Evolutionary conservation across 2,113 vertebrate species (phyloP), one percentile per base, ranked within the genome.

Genomic region (Fukomys damarensis): DNA sequence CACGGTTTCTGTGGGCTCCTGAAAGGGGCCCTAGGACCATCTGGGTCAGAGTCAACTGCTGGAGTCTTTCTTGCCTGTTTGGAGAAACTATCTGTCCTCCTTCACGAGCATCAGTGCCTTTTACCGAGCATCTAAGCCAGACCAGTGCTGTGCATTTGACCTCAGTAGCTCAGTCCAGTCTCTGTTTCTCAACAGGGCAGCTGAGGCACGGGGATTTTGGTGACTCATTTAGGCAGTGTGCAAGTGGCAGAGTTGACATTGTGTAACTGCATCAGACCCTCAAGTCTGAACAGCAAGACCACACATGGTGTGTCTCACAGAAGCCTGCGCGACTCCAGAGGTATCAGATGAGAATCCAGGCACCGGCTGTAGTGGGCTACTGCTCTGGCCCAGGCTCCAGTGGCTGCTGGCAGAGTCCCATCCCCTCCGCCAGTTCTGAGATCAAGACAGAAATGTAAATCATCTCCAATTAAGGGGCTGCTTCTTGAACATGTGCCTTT

Each of bases 371-470:
- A 52, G 22, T 56, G 14, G 1, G 43, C 10, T 16, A 12, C 49
- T 17, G 19, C n/a, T 22, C 6, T 32, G 20, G 56, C 26, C 72
- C 59, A 28, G 76, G 43, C 61, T 30, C 20, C 66, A 1, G 12
- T 32, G 80, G n/a, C 10, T 28, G 41, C 68, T 49, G 66, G 35
- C 19, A 17, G 68, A 87, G 58, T 7, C 61, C 7, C 30, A 7
- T 38, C 56, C 13, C 6, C 30, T 56, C 66, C 41, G 93, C 41
- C 59, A 5, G 2, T 59, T 63, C 74, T 13, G 32, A 93, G 74
- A 92, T 94, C 79, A 85, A 91, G 96, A 86, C 80, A 63, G 81
- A 94, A 96, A 96, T 96, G 97, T 81, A 97, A 95, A 94, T 96
- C 93, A 81, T 95, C 80, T 96, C 92, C 97, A 97, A 85, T 92